Evolutionary conservation across 1,140 invertebrate genomes (phyloP).

Genomic region (Rhizoglyphus robini): DNA sequence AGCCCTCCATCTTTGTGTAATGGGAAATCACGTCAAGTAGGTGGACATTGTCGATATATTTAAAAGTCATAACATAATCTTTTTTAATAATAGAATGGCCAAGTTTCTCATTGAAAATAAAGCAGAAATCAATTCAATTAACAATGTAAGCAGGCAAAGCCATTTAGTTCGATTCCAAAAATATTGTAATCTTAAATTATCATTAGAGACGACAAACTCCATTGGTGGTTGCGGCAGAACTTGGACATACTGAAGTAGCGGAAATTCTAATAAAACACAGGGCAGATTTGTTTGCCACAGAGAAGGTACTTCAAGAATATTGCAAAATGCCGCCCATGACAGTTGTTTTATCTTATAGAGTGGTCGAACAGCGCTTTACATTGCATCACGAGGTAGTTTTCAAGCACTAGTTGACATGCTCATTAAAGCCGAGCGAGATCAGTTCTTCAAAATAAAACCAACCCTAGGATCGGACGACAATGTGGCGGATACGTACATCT

Average conservation of each 20-base stretch:
- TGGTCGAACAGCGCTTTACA: constrained; percentile 51
- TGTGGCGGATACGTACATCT: background rate
- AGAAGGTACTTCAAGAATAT: constrained; percentile 39
- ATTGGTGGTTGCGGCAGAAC: constrained; percentile 55
- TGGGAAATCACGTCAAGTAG: constrained; percentile 51
- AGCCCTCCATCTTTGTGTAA: constrained; percentile 57
- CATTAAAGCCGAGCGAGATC: constrained; percentile 48
- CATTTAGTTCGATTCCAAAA: background rate
- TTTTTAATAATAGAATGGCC: background rate
- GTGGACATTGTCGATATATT: constrained; percentile 36
- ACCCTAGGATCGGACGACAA: constrained; percentile 1
- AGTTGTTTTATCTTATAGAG: constrained; percentile 32
- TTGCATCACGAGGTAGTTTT: constrained; percentile 62
- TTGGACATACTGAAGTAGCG: constrained; percentile 52
- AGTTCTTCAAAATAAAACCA: constrained; percentile 23
- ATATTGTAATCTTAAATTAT: background rate
- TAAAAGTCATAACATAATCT: background rate
- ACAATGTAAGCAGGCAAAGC: constrained; percentile 45
- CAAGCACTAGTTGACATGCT: constrained; percentile 70
- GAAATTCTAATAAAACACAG: constrained; percentile 48
- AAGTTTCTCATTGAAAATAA: constrained; percentile 50
- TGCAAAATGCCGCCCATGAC: background rate
- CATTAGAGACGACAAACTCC: constrained; percentile 43
- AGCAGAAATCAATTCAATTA: constrained; percentile 53
- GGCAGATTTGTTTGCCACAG: constrained; percentile 48